phyloP scores from a whole-genome alignment of 92 coral and sea anemone genomes.

The Paragorgia papillata region DNA sequence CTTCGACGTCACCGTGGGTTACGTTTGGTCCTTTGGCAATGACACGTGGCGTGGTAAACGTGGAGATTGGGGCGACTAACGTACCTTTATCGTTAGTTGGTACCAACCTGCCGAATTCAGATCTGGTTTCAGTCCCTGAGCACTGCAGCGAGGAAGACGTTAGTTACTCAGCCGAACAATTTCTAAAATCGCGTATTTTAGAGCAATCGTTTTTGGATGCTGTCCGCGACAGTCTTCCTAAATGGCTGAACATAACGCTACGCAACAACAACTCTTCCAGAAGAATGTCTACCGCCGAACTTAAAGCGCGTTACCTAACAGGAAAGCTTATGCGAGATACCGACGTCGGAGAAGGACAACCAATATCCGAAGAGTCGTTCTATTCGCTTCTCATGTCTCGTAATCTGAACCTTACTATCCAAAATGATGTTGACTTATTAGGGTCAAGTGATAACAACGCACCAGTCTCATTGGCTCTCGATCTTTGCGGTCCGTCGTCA shows the following conservation, averaged over 20 bases:
- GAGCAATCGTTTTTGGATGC: conserved; percentile 58
- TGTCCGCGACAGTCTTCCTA: conserved; percentile 53
- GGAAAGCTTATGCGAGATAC: conserved; percentile 53
- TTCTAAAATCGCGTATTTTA: conserved; percentile 5
- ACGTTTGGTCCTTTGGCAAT: conserved; percentile 21
- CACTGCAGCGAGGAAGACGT: background rate
- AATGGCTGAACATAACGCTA: conserved; percentile 61
- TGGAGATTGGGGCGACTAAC: conserved; percentile 29
- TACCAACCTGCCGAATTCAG: conserved; percentile 32
- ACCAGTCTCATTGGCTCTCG: conserved; percentile 53
- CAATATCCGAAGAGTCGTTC: conserved; percentile 41
- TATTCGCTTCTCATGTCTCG: conserved; percentile 63
- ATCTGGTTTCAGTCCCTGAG: background rate
- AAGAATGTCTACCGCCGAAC: conserved; percentile 40
- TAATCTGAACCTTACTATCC: conserved; percentile 48
- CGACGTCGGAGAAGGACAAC: conserved; percentile 45
- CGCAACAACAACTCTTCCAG: conserved; percentile 1
- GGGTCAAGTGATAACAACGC: conserved; percentile 42
- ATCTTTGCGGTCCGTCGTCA: conserved; percentile 49
- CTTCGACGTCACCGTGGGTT: conserved; percentile 64
- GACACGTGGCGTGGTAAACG: conserved; percentile 56
- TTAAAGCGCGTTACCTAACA: conserved; percentile 52
- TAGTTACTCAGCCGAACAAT: background rate
- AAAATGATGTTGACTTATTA: conserved; percentile 35
- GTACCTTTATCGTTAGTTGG: conserved; percentile 67